Base-by-base conservation (phyloP, 2,113 vertebrate genomes). In the Acanthochromis polyacanthus region DNA sequence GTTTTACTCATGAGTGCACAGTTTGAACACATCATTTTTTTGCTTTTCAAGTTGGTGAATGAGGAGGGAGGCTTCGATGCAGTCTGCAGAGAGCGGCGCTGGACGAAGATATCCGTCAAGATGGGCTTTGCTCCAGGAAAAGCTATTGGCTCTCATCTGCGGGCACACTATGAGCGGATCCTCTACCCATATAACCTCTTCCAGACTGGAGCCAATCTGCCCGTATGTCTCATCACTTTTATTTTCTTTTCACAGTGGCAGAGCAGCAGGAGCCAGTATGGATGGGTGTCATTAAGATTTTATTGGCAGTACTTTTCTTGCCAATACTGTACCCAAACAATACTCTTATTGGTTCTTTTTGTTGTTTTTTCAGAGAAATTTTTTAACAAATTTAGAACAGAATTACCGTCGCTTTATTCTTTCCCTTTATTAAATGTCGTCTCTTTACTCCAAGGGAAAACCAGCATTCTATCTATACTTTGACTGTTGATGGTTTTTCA, bases 101-200 rank as follows among this genome's bases (percentile, higher is more conserved):
- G 98, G 98, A 98, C 96, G 63, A 98, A 95, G 93, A 98, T 99
- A 80, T 97, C 98, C 7, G 94, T 96, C 3, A 98, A 94, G 91
- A 97, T 99, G 98, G 97, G 97, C 23, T 99, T 98, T 92, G 96
- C 97, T 81, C 96, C 97, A 16, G 98, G 98, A 80, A 99, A 98
- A 64, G 98, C 98, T 0, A 95, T 99, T 81, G 98, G 98, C 68
- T 99, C 98, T 0, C 98, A 99, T 89, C 96, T 99, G 72, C 94
- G 98, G 10, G 95, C 96, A 0, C 98, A 99, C 63, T 99, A 98
- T n/a, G 98, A 99, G 75, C 93, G 98, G 46, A 96, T 99, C 78
- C 96, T 99, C 66, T 98, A 96, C 83, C 98, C 98, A 8, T 99
- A 98, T 92, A 98, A 97, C 75, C 83, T 99, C 51, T 99, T 99